Conservation (phyloP, 2,888 invertebrate species). For the Shargacucullia verbasci region DNA sequence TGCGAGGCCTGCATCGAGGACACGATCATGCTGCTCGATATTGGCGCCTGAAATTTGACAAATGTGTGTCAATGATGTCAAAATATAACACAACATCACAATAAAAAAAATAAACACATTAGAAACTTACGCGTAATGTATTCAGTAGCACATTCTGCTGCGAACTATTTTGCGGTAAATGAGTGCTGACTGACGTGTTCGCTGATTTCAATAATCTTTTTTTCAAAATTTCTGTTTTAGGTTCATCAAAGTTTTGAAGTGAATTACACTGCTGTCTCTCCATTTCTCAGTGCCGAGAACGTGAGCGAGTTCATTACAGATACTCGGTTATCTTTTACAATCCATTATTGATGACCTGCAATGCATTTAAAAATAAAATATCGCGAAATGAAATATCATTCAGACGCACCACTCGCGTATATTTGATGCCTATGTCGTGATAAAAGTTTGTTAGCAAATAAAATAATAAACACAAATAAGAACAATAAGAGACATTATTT, state of each 20-base stretch:
- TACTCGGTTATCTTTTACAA: constrained; percentile 78
- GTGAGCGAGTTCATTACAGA: constrained; percentile 80
- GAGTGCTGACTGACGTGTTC: constrained; percentile 70
- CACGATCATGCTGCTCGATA: constrained; percentile 86
- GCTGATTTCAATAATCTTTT: constrained; percentile 85
- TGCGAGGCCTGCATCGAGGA: constrained; percentile 84
- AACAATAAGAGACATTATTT: constrained; percentile 44
- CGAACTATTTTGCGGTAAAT: constrained; percentile 74
- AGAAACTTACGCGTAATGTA: constrained; percentile 83
- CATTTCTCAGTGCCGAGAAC: constrained; percentile 81
- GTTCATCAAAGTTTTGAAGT: constrained; percentile 88
- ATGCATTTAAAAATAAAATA: constrained; percentile 84
- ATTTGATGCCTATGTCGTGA: constrained; percentile 51
- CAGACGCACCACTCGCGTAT: constrained; percentile 61
- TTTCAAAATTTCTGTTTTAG: constrained; percentile 86
- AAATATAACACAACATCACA: constrained; percentile 50
- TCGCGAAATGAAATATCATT: constrained; percentile 74
- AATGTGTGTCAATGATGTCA: constrained; percentile 71
- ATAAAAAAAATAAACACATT: constrained; percentile 45
- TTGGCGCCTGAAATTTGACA: constrained; percentile 83
- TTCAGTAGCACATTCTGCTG: constrained; percentile 85
- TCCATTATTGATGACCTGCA: constrained; percentile 81
- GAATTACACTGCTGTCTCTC: constrained; percentile 85
- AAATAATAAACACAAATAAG: constrained; percentile 33
- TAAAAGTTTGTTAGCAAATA: constrained; percentile 54